Evolutionary conservation across 2,113 vertebrate genomes (phyloP).

Genomic region (Eulemur macaco): DNA sequence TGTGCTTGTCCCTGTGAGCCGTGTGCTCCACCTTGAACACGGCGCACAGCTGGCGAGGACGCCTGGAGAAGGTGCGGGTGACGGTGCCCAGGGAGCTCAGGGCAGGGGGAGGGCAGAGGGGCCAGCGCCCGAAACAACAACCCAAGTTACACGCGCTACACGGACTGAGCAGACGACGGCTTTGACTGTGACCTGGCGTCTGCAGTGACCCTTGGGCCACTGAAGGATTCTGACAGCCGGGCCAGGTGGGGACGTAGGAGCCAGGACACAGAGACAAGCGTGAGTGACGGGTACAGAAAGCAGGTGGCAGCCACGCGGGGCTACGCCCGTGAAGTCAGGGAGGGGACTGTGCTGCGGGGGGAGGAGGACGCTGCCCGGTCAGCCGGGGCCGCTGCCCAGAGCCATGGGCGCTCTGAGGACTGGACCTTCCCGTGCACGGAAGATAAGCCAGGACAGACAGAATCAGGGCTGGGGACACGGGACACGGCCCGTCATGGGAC

Average conservation of each 20-base stretch:
- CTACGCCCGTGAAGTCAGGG: too few relatives aligned
- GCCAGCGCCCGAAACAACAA: not conserved
- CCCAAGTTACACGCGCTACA: not conserved
- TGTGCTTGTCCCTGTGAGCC: too few relatives aligned
- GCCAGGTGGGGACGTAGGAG: too few relatives aligned
- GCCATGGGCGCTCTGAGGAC: too few relatives aligned
- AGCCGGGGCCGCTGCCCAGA: not conserved
- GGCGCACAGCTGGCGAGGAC: too few relatives aligned
- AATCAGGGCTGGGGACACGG: not conserved
- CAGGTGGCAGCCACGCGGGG: not conserved
- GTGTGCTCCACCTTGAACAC: too few relatives aligned
- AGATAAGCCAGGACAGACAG: not conserved
- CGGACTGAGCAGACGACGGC: not conserved
- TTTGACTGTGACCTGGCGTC: not conserved
- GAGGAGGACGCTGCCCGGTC: too few relatives aligned
- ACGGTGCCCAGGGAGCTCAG: too few relatives aligned
- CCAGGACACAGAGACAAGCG: not conserved
- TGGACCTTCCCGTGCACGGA: too few relatives aligned
- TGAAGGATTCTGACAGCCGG: not conserved
- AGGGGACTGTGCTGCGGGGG: not conserved
- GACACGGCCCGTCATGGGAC: not conserved
- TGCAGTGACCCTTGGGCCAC: not conserved
- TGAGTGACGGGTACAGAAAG: not conserved
- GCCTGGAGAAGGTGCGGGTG: too few relatives aligned
- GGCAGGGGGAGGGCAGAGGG: too few relatives aligned